Conservation (phyloP, 2,888 invertebrate genomes). For the Galeopsomyia nigrocyanea region DNA sequence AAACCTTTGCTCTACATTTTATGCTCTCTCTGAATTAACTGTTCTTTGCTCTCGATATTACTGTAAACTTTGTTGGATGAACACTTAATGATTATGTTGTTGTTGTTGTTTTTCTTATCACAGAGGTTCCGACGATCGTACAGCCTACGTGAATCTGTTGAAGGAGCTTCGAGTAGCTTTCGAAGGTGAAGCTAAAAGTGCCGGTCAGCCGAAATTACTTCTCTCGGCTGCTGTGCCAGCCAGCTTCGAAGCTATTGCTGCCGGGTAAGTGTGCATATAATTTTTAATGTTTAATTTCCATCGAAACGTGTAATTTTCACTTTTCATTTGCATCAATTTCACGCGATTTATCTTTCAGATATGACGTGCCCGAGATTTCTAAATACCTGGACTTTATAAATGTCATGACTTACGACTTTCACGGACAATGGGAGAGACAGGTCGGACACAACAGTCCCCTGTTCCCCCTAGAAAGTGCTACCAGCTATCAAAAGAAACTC, state of each 20-base stretch:
- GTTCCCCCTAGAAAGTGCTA: constrained; percentile 89
- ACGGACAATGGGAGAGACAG: constrained; percentile 94
- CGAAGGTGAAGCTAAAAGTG: constrained; percentile 91
- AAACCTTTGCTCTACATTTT: constrained; percentile 46
- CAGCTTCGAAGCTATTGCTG: constrained; percentile 93
- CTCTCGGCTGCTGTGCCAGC: constrained; percentile 93
- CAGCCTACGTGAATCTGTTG: constrained; percentile 86
- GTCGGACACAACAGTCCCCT: constrained; percentile 95
- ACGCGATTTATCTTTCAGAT: constrained; percentile 66
- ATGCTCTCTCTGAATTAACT: background rate
- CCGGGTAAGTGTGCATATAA: constrained; percentile 72
- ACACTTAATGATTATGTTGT: no score
- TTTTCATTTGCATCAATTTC: constrained; percentile 5
- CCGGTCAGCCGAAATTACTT: constrained; percentile 83
- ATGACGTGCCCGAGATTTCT: constrained; percentile 93
- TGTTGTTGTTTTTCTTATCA: constrained; percentile 1
- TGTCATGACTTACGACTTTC: constrained; percentile 96
- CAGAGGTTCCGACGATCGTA: constrained; percentile 88
- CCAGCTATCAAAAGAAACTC: constrained; percentile 92
- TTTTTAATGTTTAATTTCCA: background rate
- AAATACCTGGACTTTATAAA: constrained; percentile 95
- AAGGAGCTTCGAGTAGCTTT: constrained; percentile 92
- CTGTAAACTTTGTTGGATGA: no score
- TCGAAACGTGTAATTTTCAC: background rate
- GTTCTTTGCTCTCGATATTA: background rate